Base-by-base conservation (phyloP, 2,113 vertebrate species). In the Oreochromis niloticus region DNA sequence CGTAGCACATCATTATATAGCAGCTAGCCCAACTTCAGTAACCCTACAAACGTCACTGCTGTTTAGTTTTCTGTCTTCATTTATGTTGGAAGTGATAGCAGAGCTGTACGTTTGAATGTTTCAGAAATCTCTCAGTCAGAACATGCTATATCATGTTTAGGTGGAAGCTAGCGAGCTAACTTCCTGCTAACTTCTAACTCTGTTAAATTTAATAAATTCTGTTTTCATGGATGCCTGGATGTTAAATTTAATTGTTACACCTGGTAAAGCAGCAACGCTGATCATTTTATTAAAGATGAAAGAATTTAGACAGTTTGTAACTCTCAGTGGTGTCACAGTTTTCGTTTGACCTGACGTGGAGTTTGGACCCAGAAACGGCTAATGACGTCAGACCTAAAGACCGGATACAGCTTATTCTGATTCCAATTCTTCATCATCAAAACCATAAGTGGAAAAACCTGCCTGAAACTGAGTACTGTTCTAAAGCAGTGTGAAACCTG, bases 1-100 rank as follows among this genome's bases (percentile, higher is more conserved):
- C 1, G 0, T 55, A 0, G 9, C 22, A 56, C 54, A 56, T 2
- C 22, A 56, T 56, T 7, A 56, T 1, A 56, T 24, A 56, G 0
- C 1, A 56, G 22, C 6, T 4, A 13, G 54, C 0, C n/a, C 0
- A 24, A 24, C n/a, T 55, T 55, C 10, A 22, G n/a, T 6, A 55
- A 22, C 2, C 3, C 9, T 54, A 54, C 50, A 54, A 54, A 54
- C 19, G 0, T 10, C 0, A 54, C 19, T 10, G 9, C 50, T 54
- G 50, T 54, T 54, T 54, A 54, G 52, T 54, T 54, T 55, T 6
- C n/a, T 55, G n/a, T 55, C n/a, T 55, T 24, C 6, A 55, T 55
- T 55, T 22, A 12, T 55, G 10, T 2, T 24, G n/a, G 1, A 24
- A 24, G n/a, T 24, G 54, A 1, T 2, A 56, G 0, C 54, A 56